Conservation (phyloP, 2,113 vertebrate species). For the Ranitomeya variabilis region DNA sequence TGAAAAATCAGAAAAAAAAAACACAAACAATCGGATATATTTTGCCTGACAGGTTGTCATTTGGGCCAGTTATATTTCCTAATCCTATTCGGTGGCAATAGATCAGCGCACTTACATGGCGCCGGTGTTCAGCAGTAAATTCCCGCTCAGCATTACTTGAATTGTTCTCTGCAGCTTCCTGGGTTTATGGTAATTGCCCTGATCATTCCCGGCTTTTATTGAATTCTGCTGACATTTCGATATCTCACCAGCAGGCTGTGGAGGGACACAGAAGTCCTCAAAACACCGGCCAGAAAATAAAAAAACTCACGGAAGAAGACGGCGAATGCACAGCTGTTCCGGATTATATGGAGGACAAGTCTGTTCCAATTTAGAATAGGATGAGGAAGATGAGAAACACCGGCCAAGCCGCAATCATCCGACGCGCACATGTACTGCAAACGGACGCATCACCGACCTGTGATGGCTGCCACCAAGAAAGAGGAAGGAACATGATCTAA, state of each 20-base stretch:
- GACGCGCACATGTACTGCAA: background rate
- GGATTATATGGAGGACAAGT: conserved; percentile 32
- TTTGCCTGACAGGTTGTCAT: background rate
- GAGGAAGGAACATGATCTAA: background rate
- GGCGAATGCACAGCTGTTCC: conserved; percentile 27
- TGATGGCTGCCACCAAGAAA: background rate
- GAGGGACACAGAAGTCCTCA: background rate
- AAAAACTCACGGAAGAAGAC: conserved; percentile 33
- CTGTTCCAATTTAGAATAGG: conserved; percentile 33
- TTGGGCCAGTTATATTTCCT: background rate
- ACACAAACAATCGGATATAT: no score
- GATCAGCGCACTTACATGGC: background rate
- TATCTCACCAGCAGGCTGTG: conserved; percentile 45
- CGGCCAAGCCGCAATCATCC: background rate
- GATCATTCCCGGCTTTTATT: conserved; percentile 45
- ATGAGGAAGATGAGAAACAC: background rate
- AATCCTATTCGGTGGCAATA: background rate
- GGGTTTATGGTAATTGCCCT: conserved; percentile 2
- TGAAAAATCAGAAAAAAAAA: no score
- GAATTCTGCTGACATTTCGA: conserved; percentile 50
- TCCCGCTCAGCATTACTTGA: background rate
- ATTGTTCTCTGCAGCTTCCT: conserved; percentile 10
- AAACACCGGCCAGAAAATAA: conserved; percentile 27
- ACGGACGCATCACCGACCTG: background rate
- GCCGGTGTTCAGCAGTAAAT: background rate